These are phyloP conservation scores for Scelioninae gen. 1 DNA, from an alignment of 2,888 invertebrate genomes.

Conservation along the genomic window DNA sequence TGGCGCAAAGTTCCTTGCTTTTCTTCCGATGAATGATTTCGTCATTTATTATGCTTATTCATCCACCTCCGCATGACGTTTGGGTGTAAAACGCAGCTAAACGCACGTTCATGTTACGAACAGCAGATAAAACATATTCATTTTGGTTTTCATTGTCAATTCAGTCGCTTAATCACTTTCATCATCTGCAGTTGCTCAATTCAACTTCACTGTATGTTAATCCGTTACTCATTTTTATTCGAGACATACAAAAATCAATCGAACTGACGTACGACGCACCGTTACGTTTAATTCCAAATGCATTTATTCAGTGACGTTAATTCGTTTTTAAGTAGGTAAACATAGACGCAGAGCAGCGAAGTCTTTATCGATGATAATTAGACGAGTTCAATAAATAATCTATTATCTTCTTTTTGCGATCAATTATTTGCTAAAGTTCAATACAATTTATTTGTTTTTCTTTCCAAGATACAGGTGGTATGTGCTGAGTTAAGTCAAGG, in stretches of 20 bases:
- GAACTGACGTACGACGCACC: not conserved
- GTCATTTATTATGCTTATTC: slow-evolving; percentile 55
- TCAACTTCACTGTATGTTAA: slow-evolving; percentile 31
- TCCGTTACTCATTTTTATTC: slow-evolving; percentile 28
- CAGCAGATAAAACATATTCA: slow-evolving; percentile 29
- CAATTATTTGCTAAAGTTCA: slow-evolving; percentile 55
- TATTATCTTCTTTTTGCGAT: slow-evolving; percentile 42
- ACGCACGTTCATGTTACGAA: slow-evolving; percentile 35
- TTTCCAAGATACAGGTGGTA: slow-evolving; percentile 43
- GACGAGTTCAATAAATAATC: slow-evolving; percentile 48
- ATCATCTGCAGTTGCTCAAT: slow-evolving; percentile 44
- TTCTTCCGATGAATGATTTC: slow-evolving; percentile 49
- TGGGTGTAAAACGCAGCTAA: slow-evolving; percentile 43
- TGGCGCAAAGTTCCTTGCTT: slow-evolving; percentile 11
- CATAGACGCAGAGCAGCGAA: slow-evolving; percentile 11
- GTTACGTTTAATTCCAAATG: slow-evolving; percentile 14
- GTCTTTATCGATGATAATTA: slow-evolving; percentile 42
- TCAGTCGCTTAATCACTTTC: slow-evolving; percentile 51
- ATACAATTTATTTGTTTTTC: slow-evolving; percentile 56
- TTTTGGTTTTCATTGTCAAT: slow-evolving; percentile 53
- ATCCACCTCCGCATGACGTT: slow-evolving; percentile 53
- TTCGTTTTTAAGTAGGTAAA: slow-evolving; percentile 27
- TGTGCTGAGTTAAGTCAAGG: slow-evolving; percentile 49
- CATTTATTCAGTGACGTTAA: slow-evolving; percentile 45
- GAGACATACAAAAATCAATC: slow-evolving; percentile 37